Conservation (phyloP, 2,113 vertebrate genomes). For the Anser cygnoides region DNA sequence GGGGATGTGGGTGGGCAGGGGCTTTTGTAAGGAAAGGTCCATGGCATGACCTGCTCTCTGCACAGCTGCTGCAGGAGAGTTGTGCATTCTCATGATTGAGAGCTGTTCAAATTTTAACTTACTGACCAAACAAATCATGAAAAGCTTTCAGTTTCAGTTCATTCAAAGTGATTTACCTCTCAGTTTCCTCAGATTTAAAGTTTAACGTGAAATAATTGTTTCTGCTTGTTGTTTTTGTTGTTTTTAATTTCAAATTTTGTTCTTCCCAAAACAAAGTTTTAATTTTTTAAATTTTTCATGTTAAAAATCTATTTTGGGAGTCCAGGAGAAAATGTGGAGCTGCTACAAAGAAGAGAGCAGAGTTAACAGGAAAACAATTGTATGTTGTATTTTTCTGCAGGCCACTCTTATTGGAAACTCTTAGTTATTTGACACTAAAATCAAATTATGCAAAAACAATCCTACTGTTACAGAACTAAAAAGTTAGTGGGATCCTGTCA, state of each 20-base stretch:
- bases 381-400: not conserved
- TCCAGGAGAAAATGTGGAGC: not conserved
- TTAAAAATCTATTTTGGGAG: not conserved
- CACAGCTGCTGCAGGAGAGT: not conserved
- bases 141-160: not conserved
- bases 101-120: not conserved
- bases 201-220: not conserved
- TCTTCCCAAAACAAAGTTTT: not conserved
- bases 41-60: not conserved
- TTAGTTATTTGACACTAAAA: not conserved
- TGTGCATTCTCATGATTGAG: not conserved
- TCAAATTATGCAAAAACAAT: not conserved
- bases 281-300: not conserved
- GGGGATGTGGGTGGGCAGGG: not conserved
- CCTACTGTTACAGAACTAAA: not conserved
- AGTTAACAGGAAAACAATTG: not conserved
- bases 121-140: not conserved
- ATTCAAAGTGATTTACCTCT: not conserved
- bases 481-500: not conserved
- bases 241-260: not conserved
- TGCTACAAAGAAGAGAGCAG: not conserved
- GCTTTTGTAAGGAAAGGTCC: not conserved
- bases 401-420: not conserved
- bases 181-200: not conserved
- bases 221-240: not conserved